phyloP scores from a whole-genome alignment of 2,797 vertebrate species.

The Oreochromis mossambicus region DNA sequence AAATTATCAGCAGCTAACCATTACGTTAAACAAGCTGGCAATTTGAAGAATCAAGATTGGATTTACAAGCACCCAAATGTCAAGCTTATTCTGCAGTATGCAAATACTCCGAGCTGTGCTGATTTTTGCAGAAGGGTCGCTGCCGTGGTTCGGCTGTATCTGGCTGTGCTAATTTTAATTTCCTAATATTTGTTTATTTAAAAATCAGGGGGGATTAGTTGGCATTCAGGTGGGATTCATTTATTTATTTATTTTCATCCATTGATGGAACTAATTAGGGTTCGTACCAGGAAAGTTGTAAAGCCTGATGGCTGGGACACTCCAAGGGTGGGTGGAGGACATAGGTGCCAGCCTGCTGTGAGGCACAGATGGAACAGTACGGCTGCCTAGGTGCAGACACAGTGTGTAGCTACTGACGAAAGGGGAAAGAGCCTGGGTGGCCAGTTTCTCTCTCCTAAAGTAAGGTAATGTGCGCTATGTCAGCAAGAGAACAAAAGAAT shows the following conservation, averaged over 20 bases:
- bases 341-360: neutral
- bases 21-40: conserved; percentile 49
- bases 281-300: neutral
- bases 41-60: conserved; percentile 41
- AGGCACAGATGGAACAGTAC: neutral
- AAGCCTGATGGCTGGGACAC: neutral
- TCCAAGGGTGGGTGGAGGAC: neutral
- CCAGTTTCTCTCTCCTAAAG: neutral
- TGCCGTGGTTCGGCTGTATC: neutral
- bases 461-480: neutral
- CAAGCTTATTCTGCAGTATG: conserved; percentile 16
- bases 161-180: neutral
- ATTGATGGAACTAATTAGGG: neutral
- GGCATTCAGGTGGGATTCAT: neutral
- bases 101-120: conserved; percentile 4
- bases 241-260: neutral
- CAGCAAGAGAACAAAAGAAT: neutral
- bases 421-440: neutral
- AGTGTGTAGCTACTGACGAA: neutral
- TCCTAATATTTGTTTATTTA: neutral
- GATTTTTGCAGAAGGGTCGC: neutral
- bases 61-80: conserved; percentile 40
- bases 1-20: conserved; percentile 38
- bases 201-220: neutral
- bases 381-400: neutral